phyloP scores from a whole-genome alignment of 2,888 invertebrate species.

The Perizoma affinitatum region DNA sequence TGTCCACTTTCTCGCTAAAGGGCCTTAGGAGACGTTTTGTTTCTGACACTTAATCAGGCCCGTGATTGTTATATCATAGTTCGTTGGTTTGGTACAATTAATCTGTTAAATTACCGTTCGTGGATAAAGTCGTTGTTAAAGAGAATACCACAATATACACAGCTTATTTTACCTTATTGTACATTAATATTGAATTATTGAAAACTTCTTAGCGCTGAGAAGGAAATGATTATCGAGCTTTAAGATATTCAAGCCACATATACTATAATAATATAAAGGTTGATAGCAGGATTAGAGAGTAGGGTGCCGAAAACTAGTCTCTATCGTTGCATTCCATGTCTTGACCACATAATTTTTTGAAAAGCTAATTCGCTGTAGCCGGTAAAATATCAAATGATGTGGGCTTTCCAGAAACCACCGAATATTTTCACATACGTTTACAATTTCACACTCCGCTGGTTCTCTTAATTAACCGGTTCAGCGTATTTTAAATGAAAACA shows the following conservation, averaged over 20 bases:
- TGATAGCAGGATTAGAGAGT: no score
- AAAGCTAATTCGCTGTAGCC: conserved; percentile 45
- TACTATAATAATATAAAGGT: no score
- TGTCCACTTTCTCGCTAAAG: conserved; percentile 59
- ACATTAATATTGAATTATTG: no score
- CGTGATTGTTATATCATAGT: conserved; percentile 43
- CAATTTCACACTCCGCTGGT: conserved; percentile 72
- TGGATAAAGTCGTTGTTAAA: no score
- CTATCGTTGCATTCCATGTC: no score
- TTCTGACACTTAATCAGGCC: conserved; percentile 57
- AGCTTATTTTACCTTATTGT: no score
- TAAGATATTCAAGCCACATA: no score
- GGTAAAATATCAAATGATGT: conserved; percentile 44
- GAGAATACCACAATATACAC: no score
- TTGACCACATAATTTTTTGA: conserved; percentile 43
- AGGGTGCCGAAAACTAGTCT: no score
- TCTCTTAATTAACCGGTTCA: conserved; percentile 73
- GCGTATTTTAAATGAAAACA: conserved; percentile 69
- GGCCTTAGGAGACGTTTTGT: conserved; percentile 56
- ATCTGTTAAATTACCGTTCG: conserved; percentile 11
- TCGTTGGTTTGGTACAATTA: conserved; percentile 23
- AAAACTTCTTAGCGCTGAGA: no score
- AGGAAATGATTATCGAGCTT: no score
- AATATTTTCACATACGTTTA: conserved; percentile 73
- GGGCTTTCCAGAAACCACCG: conserved; percentile 53